Evolutionary conservation across 2,113 vertebrate genomes (phyloP), one percentile per base, ranked within the genome.

Genomic region (Lepisosteus oculatus): DNA sequence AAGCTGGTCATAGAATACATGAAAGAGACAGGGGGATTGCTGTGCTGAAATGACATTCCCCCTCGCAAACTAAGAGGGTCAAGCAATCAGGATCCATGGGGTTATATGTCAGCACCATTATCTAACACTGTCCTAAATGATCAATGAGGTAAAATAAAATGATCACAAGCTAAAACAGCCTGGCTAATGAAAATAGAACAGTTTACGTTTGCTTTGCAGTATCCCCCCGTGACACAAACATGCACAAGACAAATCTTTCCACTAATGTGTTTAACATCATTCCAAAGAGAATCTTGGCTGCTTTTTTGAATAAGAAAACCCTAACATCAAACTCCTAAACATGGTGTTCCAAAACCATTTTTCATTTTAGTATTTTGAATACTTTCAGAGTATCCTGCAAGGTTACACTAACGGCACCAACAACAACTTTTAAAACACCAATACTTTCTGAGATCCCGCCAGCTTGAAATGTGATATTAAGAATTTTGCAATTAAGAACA

Each of bases 91-190:
- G 91, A 91, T 83, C 90, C 86, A 89, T 80, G 79, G 90, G 90
- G 87, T 90, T 89, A 91, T 70, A 79, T 90, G 93, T 92, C 93
- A 94, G 87, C 83, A 70, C 87, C 89, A 92, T 93, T 92, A 78
- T 93, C 93, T 93, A 89, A 86, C 75, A 89, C 89, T 89, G 89
- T 87, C 91, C 89, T 82, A 91, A 92, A 94, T 95, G 94, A 96
- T 93, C 95, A 95, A 89, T 93, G 93, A 93, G 91, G 85, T 85
- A 90, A 90, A 94, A 86, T 87, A 88, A 92, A 91, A 95, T 89
- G 90, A 96, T 97, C 92, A 96, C 92, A 96, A 91, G 90, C 84
- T 89, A 92, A 95, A 96, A 93, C 87, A 92, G 93, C 86, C 85
- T 80, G 73, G 87, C 91, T 96, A 96, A 95, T 95, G 93, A 96